A percentile compares a stretch with the other conserved stretches of the same genome.
These are phyloP conservation scores for Trilocha varians DNA, from an alignment of 2,888 invertebrate genomes.

Conservation along the genomic window DNA sequence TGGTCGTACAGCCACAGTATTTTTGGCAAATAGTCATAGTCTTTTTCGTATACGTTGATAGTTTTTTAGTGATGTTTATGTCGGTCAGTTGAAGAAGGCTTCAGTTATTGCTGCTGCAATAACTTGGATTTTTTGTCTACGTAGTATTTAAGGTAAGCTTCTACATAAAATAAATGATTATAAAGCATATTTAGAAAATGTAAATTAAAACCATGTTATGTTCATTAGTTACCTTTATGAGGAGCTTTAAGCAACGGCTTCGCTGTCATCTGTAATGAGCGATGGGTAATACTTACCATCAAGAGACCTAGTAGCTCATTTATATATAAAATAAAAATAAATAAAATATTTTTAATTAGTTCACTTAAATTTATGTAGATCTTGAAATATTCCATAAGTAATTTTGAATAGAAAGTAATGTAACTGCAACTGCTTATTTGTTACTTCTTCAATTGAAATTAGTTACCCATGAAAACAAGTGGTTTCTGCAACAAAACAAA, in stretches of 20 bases:
- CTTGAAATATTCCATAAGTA: no score
- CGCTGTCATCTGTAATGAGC: no score
- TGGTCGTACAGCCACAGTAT: constrained; percentile 23
- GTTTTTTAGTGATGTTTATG: constrained; percentile 49
- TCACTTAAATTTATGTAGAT: background rate
- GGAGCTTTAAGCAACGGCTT: no score
- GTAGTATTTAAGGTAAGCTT: constrained; percentile 48
- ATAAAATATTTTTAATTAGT: no score
- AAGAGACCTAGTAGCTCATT: no score
- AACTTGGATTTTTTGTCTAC: constrained; percentile 58
- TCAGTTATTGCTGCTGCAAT: constrained; percentile 63
- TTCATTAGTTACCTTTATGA: no score
- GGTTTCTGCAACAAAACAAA: constrained; percentile 47
- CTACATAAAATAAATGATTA: background rate
- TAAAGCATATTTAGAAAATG: no score
- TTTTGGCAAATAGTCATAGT: constrained; percentile 11
- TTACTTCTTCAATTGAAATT: constrained; percentile 6
- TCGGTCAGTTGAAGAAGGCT: constrained; percentile 51
- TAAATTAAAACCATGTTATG: no score
- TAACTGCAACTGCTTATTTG: background rate
- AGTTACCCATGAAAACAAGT: constrained; percentile 38
- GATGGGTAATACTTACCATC: no score
- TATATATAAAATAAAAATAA: no score
- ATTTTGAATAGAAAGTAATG: background rate
- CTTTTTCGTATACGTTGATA: no score